phyloP scores from a whole-genome alignment of 1,140 invertebrate species.

The Calycopis cecrops region DNA sequence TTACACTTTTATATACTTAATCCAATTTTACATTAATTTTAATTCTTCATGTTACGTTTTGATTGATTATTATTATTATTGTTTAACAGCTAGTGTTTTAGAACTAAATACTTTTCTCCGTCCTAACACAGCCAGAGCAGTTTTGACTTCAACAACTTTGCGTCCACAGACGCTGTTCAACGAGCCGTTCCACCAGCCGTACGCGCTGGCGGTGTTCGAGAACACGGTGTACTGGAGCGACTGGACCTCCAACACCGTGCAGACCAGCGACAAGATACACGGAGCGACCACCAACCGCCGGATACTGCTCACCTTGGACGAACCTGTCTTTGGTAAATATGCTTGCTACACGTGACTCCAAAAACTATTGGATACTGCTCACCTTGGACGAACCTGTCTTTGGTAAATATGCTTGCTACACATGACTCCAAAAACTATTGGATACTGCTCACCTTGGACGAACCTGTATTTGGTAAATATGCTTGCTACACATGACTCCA shows the following conservation, averaged over 20 bases:
- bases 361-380: constrained; percentile 75
- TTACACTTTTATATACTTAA: too few species aligned
- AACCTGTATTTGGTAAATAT: constrained; percentile 47
- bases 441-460: constrained; percentile 71
- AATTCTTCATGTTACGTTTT: too few species aligned
- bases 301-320: constrained; percentile 71
- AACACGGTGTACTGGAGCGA: constrained; percentile 93
- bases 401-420: constrained; percentile 43
- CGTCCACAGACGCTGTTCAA: constrained; percentile 69
- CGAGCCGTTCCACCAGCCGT: constrained; percentile 82
- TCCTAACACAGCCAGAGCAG: too few species aligned
- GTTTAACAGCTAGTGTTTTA: too few species aligned
- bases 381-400: constrained; percentile 64
- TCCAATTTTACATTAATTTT: too few species aligned
- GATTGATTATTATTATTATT: too few species aligned
- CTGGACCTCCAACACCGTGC: constrained; percentile 79
- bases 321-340: constrained; percentile 47
- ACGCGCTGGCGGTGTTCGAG: constrained; percentile 90
- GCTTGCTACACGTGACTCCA: too few species aligned
- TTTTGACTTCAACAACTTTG: too few species aligned
- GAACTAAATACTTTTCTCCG: too few species aligned
- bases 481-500: too few species aligned
- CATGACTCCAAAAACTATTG: constrained; percentile 77
- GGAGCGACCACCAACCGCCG: constrained; percentile 79
- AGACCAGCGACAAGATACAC: constrained; percentile 81